Base-by-base conservation (phyloP, 2,797 vertebrate species). In the Hypotaenidia okinawae region DNA sequence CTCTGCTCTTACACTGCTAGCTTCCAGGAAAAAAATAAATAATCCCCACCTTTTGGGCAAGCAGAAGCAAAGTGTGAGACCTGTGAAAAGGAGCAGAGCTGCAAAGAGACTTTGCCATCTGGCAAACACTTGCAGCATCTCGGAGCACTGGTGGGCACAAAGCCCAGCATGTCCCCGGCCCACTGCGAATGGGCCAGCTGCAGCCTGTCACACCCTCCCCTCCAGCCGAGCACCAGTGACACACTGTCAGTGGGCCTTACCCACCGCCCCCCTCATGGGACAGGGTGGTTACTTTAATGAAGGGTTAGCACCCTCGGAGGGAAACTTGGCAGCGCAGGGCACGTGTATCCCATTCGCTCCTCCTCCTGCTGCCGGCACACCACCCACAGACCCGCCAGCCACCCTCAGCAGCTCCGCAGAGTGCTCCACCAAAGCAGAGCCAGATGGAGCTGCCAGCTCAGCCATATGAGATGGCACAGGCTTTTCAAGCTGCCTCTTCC, bases 381-480 rank as follows among this genome's bases (percentile, higher is more conserved):
- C 87, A 92, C 91, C 93, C 91, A 84, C 93, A 49, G 69, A 55
- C 57, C 43, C 0, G 0, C 64, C 2, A 13, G 86, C 83, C 18
- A 2, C 45, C 82, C 82, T 75, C 3, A 0, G 58, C 78, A 73
- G 59, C 80, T 92, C 54, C 83, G 59, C 5, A 25, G 57, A 79
- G 74, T 74, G 78, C 54, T 95, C 39, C 91, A 55, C 32, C 8
- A 10, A 67, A 72, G 84, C 2, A 1, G 78, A 93, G 81, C 77
- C 93, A 89, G 89, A 94, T 92, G 94, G 96, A 95, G 78, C 94
- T 87, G 93, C 91, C 92, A 92, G 87, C 93, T 92, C 37, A 14
- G 79, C 69, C 0, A 0, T 45, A 52, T 0, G 25, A 70, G 86
- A 55, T n/a, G 77, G 87, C 81, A 61, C 87, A 89, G 64, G 89